Conservation (phyloP, 2,797 vertebrate species). For the Enteromius argenteus region DNA sequence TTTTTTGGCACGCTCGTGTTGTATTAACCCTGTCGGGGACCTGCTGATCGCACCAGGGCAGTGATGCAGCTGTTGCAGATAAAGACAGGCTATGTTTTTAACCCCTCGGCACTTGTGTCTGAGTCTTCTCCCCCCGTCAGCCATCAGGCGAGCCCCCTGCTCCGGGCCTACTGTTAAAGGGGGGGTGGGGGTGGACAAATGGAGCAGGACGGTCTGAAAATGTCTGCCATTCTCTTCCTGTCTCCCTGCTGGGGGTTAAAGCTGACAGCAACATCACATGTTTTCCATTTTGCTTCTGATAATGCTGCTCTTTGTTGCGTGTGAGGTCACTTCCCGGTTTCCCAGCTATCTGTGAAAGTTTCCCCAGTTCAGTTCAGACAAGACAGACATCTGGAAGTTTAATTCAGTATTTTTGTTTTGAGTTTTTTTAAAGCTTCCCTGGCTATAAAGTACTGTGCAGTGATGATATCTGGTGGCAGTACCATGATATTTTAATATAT, state of each 20-base stretch:
- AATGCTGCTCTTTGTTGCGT: slow-evolving; percentile 44
- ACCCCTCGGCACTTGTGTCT: slow-evolving; percentile 57
- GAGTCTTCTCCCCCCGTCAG: not conserved
- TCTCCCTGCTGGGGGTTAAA: slow-evolving; percentile 30
- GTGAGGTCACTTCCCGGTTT: slow-evolving; percentile 58
- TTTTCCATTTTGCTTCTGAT: slow-evolving; percentile 32
- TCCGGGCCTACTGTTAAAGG: slow-evolving; percentile 7
- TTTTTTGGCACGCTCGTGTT: slow-evolving; percentile 18
- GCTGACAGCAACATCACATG: slow-evolving; percentile 52
- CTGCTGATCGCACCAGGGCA: slow-evolving; percentile 22
- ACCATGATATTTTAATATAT: not conserved
- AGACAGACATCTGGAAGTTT: slow-evolving; percentile 20
- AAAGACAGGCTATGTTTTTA: slow-evolving; percentile 39
- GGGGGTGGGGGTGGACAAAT: slow-evolving; percentile 48
- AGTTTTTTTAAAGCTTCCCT: not conserved
- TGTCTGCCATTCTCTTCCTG: slow-evolving; percentile 49
- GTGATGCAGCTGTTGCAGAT: slow-evolving; percentile 50
- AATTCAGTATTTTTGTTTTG: not conserved
- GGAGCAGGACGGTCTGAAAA: slow-evolving; percentile 54
- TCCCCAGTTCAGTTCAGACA: not conserved
- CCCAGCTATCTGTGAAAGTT: slow-evolving; percentile 21
- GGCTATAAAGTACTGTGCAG: not conserved
- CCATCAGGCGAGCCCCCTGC: slow-evolving; percentile 29
- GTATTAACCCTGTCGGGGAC: slow-evolving; percentile 7
- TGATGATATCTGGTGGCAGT: not conserved